These are phyloP conservation scores for Anguilla pacifica DNA, from an alignment of 2,797 vertebrate genomes.

Conservation along the genomic window DNA sequence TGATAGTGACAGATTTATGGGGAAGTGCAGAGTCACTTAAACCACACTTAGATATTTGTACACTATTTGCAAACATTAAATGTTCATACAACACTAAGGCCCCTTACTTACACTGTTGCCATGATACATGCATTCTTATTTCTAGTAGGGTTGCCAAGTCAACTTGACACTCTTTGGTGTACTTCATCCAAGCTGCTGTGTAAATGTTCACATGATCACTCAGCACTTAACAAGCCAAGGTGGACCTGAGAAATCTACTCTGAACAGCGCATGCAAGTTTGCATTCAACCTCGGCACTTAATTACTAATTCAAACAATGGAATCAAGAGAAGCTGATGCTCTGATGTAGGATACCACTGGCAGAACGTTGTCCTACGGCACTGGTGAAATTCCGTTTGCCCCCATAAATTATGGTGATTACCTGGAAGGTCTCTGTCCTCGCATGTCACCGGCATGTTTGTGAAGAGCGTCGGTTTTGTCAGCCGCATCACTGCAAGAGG, in stretches of 20 bases:
- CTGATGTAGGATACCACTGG: not conserved
- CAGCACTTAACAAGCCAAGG: not conserved
- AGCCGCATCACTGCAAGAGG: slow-evolving; percentile 89
- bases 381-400: not conserved
- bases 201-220: not conserved
- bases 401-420: slow-evolving; percentile 45
- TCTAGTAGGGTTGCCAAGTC: not conserved
- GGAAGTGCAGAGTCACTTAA: not conserved
- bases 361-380: not conserved
- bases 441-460: slow-evolving; percentile 95
- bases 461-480: slow-evolving; percentile 97
- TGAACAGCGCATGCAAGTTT: not conserved
- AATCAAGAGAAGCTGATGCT: not conserved
- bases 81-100: not conserved
- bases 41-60: not conserved
- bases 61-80: not conserved
- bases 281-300: not conserved
- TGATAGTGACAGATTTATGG: not conserved
- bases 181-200: not conserved
- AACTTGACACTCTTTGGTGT: not conserved
- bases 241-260: not conserved
- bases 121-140: not conserved
- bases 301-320: not conserved
- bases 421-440: slow-evolving; percentile 96
- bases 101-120: not conserved